A percentile compares a stretch with the other conserved stretches of the same genome.
These are phyloP conservation scores for Arnoldichthys spilopterus DNA, from an alignment of 2,797 vertebrate genomes.

Conservation along the genomic window DNA sequence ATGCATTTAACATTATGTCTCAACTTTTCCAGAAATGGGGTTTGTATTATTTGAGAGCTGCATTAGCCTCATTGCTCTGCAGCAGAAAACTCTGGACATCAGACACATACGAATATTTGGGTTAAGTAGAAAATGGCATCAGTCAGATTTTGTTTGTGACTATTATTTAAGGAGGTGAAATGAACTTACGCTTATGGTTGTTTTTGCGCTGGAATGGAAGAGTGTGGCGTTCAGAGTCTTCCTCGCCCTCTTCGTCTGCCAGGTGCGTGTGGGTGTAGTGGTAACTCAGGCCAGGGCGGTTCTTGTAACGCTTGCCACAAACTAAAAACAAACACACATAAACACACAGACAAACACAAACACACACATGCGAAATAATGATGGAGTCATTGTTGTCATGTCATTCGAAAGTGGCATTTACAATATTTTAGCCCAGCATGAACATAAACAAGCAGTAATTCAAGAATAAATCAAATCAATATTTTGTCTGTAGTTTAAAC, in stretches of 20 bases:
- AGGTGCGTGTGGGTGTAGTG: conserved; percentile 96
- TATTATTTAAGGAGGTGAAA: not conserved
- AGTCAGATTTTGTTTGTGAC: too few relatives aligned
- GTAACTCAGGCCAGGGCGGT: conserved; percentile 94
- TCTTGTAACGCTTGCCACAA: conserved; percentile 92
- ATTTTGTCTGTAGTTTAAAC: too few relatives aligned
- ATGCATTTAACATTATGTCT: too few relatives aligned
- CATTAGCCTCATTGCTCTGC: too few relatives aligned
- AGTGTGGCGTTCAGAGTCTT: conserved; percentile 88
- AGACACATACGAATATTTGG: too few relatives aligned
- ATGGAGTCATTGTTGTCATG: not conserved
- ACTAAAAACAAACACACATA: conserved; percentile 63
- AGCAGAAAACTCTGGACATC: too few relatives aligned
- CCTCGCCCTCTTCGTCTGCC: conserved; percentile 93
- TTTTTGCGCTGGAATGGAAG: conserved; percentile 94
- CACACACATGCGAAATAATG: conserved; percentile 1
- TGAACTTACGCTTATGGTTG: conserved; percentile 91
- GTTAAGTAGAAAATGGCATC: too few relatives aligned
- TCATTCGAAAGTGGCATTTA: not conserved
- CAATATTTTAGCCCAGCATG: not conserved
- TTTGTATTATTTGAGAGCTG: too few relatives aligned
- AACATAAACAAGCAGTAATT: not conserved
- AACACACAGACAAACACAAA: conserved; percentile 34
- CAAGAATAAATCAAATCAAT: too few relatives aligned
- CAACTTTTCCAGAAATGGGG: too few relatives aligned